phyloP scores from a whole-genome alignment of 2,113 vertebrate species.

The Passer domesticus region DNA sequence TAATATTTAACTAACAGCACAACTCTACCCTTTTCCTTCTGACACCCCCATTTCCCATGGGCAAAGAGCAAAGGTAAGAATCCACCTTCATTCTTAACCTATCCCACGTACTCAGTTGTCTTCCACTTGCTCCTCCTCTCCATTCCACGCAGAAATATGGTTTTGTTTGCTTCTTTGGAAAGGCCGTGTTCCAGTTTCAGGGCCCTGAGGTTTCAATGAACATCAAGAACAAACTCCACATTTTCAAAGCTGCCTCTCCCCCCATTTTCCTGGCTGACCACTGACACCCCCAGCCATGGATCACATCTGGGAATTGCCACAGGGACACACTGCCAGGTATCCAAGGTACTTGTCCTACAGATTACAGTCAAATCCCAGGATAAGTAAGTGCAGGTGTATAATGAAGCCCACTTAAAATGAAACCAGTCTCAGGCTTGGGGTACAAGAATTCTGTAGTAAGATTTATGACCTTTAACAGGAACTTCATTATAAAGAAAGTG shows the following conservation, averaged over 20 bases:
- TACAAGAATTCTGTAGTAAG: not conserved
- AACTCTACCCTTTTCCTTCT: not conserved
- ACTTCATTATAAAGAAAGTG: not conserved
- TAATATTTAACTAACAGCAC: not conserved
- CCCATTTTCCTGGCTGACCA: not conserved
- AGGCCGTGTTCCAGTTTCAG: not conserved
- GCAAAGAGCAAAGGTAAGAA: not conserved
- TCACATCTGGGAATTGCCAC: not conserved
- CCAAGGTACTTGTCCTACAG: not conserved
- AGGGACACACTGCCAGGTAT: fast-evolving
- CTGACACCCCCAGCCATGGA: fast-evolving
- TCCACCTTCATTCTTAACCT: not conserved
- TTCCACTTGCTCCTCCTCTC: not conserved
- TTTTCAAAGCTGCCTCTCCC: not conserved
- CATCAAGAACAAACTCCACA: not conserved
- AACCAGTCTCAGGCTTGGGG: not conserved
- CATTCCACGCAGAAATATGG: not conserved
- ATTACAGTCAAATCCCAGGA: not conserved
- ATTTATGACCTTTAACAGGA: not conserved
- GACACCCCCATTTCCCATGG: not conserved
- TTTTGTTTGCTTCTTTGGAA: not conserved
- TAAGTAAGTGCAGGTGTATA: not conserved
- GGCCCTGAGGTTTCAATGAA: not conserved
- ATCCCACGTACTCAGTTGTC: fast-evolving
- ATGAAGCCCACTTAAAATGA: not conserved